Percentiles rank a stretch among this genome's conserved stretches.
Evolutionary conservation across 2,888 invertebrate species (phyloP).

Genomic region (Phorcus lineatus): DNA sequence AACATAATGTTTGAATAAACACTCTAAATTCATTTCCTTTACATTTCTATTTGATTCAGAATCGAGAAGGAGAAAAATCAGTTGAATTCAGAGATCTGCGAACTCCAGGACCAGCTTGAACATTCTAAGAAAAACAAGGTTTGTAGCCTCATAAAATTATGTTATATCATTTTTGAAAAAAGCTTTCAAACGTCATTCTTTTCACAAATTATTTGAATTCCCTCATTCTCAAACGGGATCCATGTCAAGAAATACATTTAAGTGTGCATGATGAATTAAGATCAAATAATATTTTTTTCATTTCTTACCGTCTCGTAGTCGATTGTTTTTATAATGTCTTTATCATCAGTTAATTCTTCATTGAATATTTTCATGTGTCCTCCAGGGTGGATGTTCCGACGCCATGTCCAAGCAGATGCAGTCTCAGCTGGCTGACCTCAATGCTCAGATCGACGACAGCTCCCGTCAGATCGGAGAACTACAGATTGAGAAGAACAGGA

Average conservation of each 20-base stretch:
- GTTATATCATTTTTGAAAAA: too few species aligned
- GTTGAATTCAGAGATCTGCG: conserved; percentile 97
- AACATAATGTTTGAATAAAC: too few species aligned
- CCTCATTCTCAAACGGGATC: too few species aligned
- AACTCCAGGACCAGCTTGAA: conserved; percentile 95
- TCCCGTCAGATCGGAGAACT: conserved; percentile 98
- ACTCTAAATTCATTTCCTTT: too few species aligned
- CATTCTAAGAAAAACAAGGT: conserved; percentile 98
- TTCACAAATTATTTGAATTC: too few species aligned
- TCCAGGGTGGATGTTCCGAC: conserved; percentile 95
- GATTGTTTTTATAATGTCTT: too few species aligned
- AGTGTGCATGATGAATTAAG: too few species aligned
- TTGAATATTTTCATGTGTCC: not conserved
- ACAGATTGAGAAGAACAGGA: conserved; percentile 88
- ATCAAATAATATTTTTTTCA: too few species aligned
- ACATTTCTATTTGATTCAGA: conserved; percentile 70
- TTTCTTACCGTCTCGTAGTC: too few species aligned
- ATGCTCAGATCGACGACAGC: conserved; percentile 96
- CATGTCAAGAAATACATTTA: too few species aligned
- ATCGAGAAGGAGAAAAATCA: conserved; percentile 99
- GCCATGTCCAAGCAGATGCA: conserved; percentile 98
- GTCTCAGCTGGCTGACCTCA: conserved; percentile 95
- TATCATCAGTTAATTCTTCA: too few species aligned
- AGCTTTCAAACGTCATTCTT: too few species aligned
- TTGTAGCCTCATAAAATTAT: not conserved